A percentile compares a stretch with the other conserved stretches of the same genome.
phyloP scores from a whole-genome alignment of 2,797 vertebrate genomes.

The Nasua narica region DNA sequence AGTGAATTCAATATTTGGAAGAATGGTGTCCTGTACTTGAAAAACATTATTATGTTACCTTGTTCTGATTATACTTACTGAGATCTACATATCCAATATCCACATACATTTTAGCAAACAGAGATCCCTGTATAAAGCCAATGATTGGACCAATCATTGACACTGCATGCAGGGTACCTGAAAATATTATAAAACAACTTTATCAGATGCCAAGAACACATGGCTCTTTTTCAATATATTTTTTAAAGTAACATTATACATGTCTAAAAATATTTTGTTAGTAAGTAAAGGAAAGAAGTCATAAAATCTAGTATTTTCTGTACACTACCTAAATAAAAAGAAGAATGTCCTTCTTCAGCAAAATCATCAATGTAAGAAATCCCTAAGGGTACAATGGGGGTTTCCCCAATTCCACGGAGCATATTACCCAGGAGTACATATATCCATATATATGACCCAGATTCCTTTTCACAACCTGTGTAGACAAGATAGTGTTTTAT shows the following conservation, averaged over 20 bases:
- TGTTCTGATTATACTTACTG: conserved; percentile 83
- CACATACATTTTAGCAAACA: conserved; percentile 91
- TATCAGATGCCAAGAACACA: background rate
- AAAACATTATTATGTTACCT: background rate
- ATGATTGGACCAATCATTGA: conserved; percentile 90
- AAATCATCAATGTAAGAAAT: conserved; percentile 91
- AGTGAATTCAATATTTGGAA: background rate
- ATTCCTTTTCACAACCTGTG: conserved; percentile 85
- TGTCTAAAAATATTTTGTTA: background rate
- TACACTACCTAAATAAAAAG: conserved; percentile 88
- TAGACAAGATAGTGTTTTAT: background rate
- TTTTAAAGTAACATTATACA: background rate
- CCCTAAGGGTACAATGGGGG: conserved; percentile 88
- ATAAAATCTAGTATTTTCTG: background rate
- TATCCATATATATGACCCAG: conserved; percentile 86
- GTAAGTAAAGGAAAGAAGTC: background rate
- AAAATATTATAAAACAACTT: conserved; percentile 62
- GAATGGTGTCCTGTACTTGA: background rate
- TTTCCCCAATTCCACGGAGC: conserved; percentile 90
- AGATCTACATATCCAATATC: conserved; percentile 92
- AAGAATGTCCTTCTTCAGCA: conserved; percentile 84
- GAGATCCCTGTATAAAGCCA: conserved; percentile 88
- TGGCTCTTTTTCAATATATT: background rate
- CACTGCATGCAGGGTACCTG: conserved; percentile 90
- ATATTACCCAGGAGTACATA: conserved; percentile 90